Percentiles rank a stretch among this genome's conserved stretches.
phyloP scores from a whole-genome alignment of 2,113 vertebrate genomes.

The Atractosteus spatula region DNA sequence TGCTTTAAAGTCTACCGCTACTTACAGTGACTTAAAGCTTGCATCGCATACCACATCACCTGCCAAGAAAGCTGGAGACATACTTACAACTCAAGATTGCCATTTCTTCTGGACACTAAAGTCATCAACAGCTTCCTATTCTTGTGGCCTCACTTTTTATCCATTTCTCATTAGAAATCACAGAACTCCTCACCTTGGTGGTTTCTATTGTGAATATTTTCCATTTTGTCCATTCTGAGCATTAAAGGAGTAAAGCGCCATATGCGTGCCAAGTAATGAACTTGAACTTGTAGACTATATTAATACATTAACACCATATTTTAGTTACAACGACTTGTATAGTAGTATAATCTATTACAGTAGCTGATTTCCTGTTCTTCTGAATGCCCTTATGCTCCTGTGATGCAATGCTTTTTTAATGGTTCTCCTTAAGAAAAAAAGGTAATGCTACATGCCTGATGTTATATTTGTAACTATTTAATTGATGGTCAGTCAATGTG shows the following conservation, averaged over 20 bases:
- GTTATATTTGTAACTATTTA: neutral
- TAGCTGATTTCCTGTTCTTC: neutral
- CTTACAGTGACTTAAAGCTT: conserved; percentile 70
- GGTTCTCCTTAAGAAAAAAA: neutral
- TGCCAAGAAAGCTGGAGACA: neutral
- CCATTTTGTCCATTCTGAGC: conserved; percentile 3
- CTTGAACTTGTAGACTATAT: neutral
- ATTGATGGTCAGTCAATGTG: neutral
- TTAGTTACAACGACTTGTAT: neutral
- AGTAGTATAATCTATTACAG: neutral
- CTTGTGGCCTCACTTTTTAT: conserved; percentile 4
- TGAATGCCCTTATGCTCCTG: conserved; percentile 3
- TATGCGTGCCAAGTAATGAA: conserved; percentile 20
- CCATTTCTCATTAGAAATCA: neutral
- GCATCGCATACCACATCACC: conserved; percentile 10
- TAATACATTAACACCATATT: neutral
- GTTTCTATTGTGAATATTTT: neutral
- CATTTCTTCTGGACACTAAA: conserved; percentile 14
- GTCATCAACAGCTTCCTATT: neutral
- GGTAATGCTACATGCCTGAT: conserved; percentile 12
- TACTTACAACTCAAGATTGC: neutral
- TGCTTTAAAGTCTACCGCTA: conserved; percentile 98
- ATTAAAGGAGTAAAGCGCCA: neutral
- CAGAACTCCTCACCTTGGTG: neutral
- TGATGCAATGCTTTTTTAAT: neutral